Percentiles rank a stretch among this genome's conserved stretches.
Conservation (phyloP, 2,888 invertebrate species). For the Drosophila borealis region DNA sequence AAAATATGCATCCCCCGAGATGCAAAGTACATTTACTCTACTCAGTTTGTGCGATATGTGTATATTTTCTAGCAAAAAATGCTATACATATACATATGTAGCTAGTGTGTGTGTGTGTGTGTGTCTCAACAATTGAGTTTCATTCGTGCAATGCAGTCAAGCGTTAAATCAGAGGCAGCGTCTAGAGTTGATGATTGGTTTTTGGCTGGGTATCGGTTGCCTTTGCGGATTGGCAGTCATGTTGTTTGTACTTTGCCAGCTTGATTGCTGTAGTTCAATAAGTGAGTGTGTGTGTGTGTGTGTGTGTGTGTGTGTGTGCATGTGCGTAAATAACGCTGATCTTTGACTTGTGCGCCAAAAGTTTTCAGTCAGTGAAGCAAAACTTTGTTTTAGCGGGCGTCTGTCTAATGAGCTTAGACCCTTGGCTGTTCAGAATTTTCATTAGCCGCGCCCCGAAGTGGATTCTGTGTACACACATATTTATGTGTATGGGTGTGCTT, state of each 20-base stretch:
- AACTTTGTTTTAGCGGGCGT: conserved; percentile 52
- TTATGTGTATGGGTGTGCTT: too few species aligned
- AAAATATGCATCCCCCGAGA: neutral
- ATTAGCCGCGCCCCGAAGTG: conserved; percentile 49
- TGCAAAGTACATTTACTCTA: neutral
- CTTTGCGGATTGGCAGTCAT: conserved; percentile 32
- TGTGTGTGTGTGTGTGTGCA: conserved; percentile 21
- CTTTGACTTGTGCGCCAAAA: conserved; percentile 59
- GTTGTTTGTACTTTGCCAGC: conserved; percentile 47
- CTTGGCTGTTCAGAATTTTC: conserved; percentile 42
- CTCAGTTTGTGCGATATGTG: neutral
- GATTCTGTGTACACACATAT: conserved; percentile 9
- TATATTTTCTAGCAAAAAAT: conserved; percentile 1
- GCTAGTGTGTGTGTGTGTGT: neutral
- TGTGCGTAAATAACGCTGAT: conserved; percentile 62
- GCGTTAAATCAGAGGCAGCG: conserved; percentile 42
- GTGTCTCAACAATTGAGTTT: conserved; percentile 30
- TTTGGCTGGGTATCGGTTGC: conserved; percentile 28
- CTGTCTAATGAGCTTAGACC: conserved; percentile 51
- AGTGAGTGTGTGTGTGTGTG: conserved; percentile 4
- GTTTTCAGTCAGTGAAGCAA: conserved; percentile 51
- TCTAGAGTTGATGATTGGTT: conserved; percentile 22
- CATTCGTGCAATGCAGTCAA: conserved; percentile 38
- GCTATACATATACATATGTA: neutral
- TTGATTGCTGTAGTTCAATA: conserved; percentile 42